Base-by-base conservation (phyloP, 2,113 vertebrate species). In the Corapipo altera region DNA sequence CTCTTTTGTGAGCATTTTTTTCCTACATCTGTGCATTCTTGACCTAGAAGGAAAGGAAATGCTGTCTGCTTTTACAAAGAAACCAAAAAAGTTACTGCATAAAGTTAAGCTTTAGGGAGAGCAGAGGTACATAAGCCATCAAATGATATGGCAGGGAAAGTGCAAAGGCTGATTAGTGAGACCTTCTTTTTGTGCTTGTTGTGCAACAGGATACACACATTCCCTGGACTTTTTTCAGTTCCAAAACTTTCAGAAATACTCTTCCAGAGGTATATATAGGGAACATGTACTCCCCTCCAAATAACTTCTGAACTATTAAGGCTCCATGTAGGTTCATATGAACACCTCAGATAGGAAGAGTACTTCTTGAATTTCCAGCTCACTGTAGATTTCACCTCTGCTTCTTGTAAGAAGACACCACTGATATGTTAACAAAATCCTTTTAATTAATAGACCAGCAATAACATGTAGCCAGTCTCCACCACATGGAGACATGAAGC, bases 41-140 rank as follows among this genome's bases (percentile, higher is more conserved):
- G 8, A 18, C 30, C 41, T 73, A 30, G 41, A 89, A 78, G 54
- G 51, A 94, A 88, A 91, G 46, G 72, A 94, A 93, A 74, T 44
- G 24, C 13, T 91, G 39, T 41, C 65, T 83, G 51, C 57, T 89
- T 87, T 91, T 65, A 37, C n/a, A 58, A 83, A 86, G 55, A 88
- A 85, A 55, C 18, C 0, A 0, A 76, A n/a, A n/a, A n/a, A n/a
- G n/a, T n/a, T n/a, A n/a, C 32, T 11, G 7, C 44, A 30, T 54
- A 49, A 82, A 92, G 37, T 69, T 46, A 1, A 3, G 16, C 74
- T 85, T 83, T 59, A 58, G 4, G 39, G 49, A 76, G 32, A 61
- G 27, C 43, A 55, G 51, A 91, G 80, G 48, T 26, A 64, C 2
- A 52, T 4, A 10, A 73, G 23, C 33, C 33, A 26, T 39, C 59